phyloP scores from a whole-genome alignment of 2,797 vertebrate species.

The Spheniscus humboldti region DNA sequence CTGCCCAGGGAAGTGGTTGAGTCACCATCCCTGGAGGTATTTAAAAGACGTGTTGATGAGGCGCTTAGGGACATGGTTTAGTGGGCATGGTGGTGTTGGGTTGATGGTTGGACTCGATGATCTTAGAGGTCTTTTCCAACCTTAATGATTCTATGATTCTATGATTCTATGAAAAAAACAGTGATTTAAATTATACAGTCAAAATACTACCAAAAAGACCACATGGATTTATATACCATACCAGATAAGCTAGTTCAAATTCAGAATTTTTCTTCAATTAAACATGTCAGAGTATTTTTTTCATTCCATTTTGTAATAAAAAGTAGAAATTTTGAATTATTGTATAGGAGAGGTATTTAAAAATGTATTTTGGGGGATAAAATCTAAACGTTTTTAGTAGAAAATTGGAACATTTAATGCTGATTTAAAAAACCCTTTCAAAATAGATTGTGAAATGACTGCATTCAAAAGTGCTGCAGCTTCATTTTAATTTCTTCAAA shows the following conservation, averaged over 20 bases:
- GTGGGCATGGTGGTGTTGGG: no score
- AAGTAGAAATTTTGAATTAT: neutral
- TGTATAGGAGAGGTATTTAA: neutral
- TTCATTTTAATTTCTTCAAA: neutral
- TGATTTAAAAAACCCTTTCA: neutral
- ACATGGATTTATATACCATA: neutral
- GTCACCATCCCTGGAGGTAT: no score
- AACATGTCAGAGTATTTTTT: neutral
- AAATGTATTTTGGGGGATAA: neutral
- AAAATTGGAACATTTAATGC: neutral
- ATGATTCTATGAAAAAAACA: neutral
- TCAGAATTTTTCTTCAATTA: neutral
- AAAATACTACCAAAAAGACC: neutral
- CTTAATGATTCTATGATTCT: no score
- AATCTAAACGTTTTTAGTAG: neutral
- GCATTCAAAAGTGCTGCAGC: neutral
- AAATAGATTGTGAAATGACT: neutral
- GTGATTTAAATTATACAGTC: neutral
- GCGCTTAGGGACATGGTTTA: no score
- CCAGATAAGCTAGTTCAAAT: neutral
- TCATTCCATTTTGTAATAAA: neutral
- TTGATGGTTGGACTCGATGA: no score
- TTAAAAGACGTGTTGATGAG: no score
- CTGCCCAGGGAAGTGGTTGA: no score
- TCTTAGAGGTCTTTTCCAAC: no score